Evolutionary conservation across 2,797 vertebrate species (phyloP).

Genomic region (Astyanax mexicanus): DNA sequence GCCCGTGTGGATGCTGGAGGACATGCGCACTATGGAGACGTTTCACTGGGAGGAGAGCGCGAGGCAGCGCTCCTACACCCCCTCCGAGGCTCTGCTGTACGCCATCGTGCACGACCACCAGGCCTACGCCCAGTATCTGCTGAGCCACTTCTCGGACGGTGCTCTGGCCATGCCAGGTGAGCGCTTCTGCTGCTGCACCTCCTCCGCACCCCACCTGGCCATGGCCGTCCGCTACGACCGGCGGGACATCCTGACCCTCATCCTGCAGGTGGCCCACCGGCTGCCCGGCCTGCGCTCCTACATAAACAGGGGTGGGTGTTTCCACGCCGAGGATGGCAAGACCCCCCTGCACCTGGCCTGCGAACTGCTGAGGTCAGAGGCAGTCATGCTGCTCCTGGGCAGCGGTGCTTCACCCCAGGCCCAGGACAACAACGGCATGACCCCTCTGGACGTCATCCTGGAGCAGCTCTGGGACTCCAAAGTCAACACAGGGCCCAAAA

Average conservation of each 20-base stretch:
- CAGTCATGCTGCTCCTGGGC: slow-evolving; percentile 82
- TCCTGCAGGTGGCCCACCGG: slow-evolving; percentile 82
- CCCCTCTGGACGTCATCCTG: slow-evolving; percentile 83
- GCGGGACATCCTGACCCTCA: slow-evolving; percentile 82
- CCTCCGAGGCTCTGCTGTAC: slow-evolving; percentile 89
- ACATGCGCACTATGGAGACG: slow-evolving; percentile 88
- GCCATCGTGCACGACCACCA: slow-evolving; percentile 90
- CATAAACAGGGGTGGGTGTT: slow-evolving; percentile 77
- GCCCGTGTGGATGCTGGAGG: slow-evolving; percentile 88
- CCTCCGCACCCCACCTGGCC: slow-evolving; percentile 83
- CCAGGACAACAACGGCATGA: slow-evolving; percentile 81
- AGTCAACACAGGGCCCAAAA: slow-evolving; percentile 72
- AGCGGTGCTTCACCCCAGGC: slow-evolving; percentile 83
- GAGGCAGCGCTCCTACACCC: slow-evolving; percentile 78
- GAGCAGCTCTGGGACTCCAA: slow-evolving; percentile 82
- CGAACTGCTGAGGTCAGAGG: slow-evolving; percentile 84
- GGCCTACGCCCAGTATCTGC: slow-evolving; percentile 84
- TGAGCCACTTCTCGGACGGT: slow-evolving; percentile 81
- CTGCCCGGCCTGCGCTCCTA: slow-evolving; percentile 73
- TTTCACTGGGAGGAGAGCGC: slow-evolving; percentile 84
- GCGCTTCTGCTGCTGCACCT: slow-evolving; percentile 83
- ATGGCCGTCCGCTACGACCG: slow-evolving; percentile 88
- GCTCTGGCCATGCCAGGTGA: slow-evolving; percentile 85
- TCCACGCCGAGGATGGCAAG: slow-evolving; percentile 81
- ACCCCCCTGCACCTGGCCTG: slow-evolving; percentile 88